Base-by-base conservation (phyloP, 2,797 vertebrate genomes). In the Apogon talboti region DNA sequence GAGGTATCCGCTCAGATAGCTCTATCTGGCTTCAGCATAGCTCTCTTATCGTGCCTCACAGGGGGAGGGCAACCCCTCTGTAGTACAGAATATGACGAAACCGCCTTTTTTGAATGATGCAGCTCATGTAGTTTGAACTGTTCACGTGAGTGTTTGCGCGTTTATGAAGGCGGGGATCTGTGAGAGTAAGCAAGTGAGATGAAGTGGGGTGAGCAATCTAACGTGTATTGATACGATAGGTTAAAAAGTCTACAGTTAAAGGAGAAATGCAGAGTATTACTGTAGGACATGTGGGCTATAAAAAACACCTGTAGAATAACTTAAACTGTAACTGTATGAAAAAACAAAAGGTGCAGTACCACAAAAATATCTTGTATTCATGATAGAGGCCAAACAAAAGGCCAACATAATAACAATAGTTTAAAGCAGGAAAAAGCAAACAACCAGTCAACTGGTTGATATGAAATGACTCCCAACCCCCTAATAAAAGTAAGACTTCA, bases 21-120 rank as follows among this genome's bases (percentile, higher is more conserved):
- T 89, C 84, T 94, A 94, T 95, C 93, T 91, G 76, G 55, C 51
- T 41, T 67, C 83, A 80, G 83, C 93, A 93, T 90, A 85, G 86
- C 80, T 72, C 71, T 82, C 84, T 95, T 94, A 94, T 94, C 93
- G n/a, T 14, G 60, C 41, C 53, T 15, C 68, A 64, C 66, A 61
- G 73, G 72, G 83, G 87, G 79, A 62, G 82, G 85, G 81, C 57
- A 79, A 87, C 85, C 87, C 89, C 84, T 73, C 42, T 5, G 61
- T 48, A 69, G 76, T 4, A 60, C 57, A 60, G 55, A 75, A 71
- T 66, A 54, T 61, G 46, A 82, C 54, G n/a, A 80, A 86, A 58
- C 46, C 76, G 35, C 61, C 70, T 46, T 40, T 51, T 79, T 84
- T 79, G 66, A 84, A 83, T 46, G 62, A 87, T 74, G 77, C 74